Base-by-base conservation (phyloP, 2,888 invertebrate genomes). In the Amiota communis region DNA sequence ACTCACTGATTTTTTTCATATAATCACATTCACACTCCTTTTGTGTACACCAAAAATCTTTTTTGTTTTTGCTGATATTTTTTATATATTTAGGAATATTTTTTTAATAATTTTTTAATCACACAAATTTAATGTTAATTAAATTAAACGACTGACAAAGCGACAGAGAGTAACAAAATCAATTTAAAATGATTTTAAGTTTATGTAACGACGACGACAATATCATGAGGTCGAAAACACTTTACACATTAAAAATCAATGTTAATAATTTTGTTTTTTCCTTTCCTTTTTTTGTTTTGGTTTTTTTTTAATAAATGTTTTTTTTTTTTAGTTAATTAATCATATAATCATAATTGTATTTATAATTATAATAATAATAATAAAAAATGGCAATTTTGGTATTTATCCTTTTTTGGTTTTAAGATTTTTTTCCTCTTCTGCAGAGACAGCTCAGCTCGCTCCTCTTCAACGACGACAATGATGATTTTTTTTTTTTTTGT, bases 201-300 rank as follows among this genome's bases (percentile, higher is more conserved):
- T 23, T 2, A 23, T 23, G 23, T 23, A 3, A 23, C 23, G 76
- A 78, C 67, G 70, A 80, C 79, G 76, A 75, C 49, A 75, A 75
- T 74, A 36, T 36, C 36, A 36, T 65, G 72, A 79, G 65, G 74
- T 77, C 73, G 57, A 70, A 69, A 51, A 72, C 51, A 63, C 46
- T 49, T 63, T 64, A 65, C 64, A 74, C 64, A 17, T 17, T 63
- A 56, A 1, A 56, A 70, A 49, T 53, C n/a, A 53, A 15, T 53
- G n/a, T 53, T 23, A 23, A 23, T n/a, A n/a, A n/a, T n/a, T n/a
- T 53, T 53, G 13, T 8, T 53, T 53, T n/a, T 53, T n/a, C n/a
- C n/a, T n/a, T n/a, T n/a, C n/a, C n/a, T 13, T 53, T 53, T 13
- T n/a, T 47, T 64, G 46, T 9, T 61, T 20, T 61, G 23, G 0